These are phyloP conservation scores for Drosophila anomalipes DNA, from an alignment of 2,888 invertebrate species.

Conservation along the genomic window DNA sequence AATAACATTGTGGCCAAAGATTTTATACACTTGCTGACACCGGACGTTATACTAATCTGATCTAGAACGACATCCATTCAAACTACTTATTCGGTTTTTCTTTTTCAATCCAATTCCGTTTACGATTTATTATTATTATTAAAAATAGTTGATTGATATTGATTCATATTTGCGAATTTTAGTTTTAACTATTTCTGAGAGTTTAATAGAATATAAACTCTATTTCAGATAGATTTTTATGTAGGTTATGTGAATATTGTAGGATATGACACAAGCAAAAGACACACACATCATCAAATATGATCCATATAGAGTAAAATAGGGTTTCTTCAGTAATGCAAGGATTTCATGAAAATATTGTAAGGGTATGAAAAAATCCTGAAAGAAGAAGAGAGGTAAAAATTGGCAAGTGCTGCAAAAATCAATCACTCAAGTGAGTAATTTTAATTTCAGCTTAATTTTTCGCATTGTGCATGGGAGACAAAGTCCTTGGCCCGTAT, in stretches of 20 bases:
- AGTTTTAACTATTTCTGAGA: neutral
- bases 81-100: no score
- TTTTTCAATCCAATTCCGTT: neutral
- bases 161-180: neutral
- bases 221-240: no score
- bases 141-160: no score
- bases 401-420: neutral
- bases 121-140: no score
- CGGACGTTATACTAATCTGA: neutral
- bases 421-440: conserved; percentile 34
- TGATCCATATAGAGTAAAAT: neutral
- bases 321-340: neutral
- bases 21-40: neutral
- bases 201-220: neutral
- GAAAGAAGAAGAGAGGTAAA: neutral
- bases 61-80: neutral
- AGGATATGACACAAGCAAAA: neutral
- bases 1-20: neutral
- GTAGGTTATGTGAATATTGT: no score
- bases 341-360: neutral
- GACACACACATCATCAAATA: neutral
- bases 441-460: conserved; percentile 35
- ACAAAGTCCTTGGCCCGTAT: neutral
- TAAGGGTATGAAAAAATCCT: neutral
- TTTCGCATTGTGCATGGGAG: conserved; percentile 3